Conservation (phyloP, 2,888 invertebrate species). For the Saturnia japonica region DNA sequence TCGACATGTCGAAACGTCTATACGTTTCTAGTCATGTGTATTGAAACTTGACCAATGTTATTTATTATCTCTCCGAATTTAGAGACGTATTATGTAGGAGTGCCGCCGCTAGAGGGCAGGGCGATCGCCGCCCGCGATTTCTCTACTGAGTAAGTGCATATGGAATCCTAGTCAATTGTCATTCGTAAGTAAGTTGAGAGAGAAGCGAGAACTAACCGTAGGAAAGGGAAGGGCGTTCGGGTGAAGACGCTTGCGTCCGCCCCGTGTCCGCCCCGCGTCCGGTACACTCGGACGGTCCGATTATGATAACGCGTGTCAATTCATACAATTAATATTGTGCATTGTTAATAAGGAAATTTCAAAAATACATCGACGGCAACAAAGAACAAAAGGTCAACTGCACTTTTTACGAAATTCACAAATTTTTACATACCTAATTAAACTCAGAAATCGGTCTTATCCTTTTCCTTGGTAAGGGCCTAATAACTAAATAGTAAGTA, state of each 20-base stretch:
- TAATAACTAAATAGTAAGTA: no score
- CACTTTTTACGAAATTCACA: no score
- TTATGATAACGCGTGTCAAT: conserved; percentile 77
- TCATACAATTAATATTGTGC: conserved; percentile 78
- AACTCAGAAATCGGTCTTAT: no score
- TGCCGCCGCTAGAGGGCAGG: conserved; percentile 42
- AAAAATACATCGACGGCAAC: conserved; percentile 39
- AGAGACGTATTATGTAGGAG: conserved; percentile 58
- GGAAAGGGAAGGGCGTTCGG: conserved; percentile 23
- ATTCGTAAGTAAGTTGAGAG: conserved; percentile 65
- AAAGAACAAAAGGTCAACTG: no score
- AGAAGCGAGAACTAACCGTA: conserved; percentile 41
- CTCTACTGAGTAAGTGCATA: conserved; percentile 60
- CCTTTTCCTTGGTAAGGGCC: no score
- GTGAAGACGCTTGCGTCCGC: no score
- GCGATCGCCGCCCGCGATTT: conserved; percentile 29
- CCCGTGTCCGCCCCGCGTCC: conserved; percentile 19
- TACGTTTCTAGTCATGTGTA: conserved; percentile 73
- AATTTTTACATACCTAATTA: no score
- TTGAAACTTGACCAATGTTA: conserved; percentile 75
- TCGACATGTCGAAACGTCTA: conserved; percentile 46
- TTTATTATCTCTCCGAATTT: conserved; percentile 57
- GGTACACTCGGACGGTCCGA: conserved; percentile 38
- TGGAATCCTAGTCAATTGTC: conserved; percentile 80
- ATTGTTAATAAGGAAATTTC: conserved; percentile 69